phyloP scores from a whole-genome alignment of 2,113 vertebrate genomes.

The Pristiophorus japonicus region DNA sequence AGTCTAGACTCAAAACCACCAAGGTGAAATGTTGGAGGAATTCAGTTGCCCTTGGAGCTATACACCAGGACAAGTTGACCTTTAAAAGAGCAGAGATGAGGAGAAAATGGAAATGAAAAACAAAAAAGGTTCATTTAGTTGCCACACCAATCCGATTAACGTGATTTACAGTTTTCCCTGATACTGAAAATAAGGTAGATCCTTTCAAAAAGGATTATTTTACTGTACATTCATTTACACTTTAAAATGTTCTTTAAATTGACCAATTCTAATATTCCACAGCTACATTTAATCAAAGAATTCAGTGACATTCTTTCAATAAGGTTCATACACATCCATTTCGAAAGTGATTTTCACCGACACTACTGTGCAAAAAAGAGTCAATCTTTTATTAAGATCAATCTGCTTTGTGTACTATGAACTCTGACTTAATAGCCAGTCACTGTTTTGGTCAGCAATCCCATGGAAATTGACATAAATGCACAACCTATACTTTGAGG shows the following conservation, averaged over 20 bases:
- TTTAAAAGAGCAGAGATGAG: not conserved
- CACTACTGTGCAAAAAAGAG: not conserved
- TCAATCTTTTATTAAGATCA: not conserved
- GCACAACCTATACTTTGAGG: constrained; percentile 64
- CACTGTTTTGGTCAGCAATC: not conserved
- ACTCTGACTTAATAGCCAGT: not conserved
- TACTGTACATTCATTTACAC: not conserved
- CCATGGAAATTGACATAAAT: not conserved
- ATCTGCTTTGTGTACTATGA: not conserved
- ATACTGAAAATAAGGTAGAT: not conserved
- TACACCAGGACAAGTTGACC: not conserved
- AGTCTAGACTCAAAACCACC: not conserved
- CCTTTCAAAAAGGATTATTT: not conserved
- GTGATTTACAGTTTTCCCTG: not conserved
- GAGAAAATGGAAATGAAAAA: not conserved
- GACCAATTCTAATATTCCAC: too few species aligned
- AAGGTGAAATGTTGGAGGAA: not conserved
- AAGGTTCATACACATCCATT: not conserved
- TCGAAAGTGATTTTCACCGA: not conserved
- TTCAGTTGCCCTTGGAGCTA: not conserved
- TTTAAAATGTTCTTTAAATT: not conserved
- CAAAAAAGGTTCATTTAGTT: not conserved
- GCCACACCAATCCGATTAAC: not conserved
- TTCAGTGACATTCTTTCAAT: not conserved
- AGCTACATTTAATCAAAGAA: not conserved